phyloP scores from a whole-genome alignment of 2,113 vertebrate species.

The Dermatemys mawii region DNA sequence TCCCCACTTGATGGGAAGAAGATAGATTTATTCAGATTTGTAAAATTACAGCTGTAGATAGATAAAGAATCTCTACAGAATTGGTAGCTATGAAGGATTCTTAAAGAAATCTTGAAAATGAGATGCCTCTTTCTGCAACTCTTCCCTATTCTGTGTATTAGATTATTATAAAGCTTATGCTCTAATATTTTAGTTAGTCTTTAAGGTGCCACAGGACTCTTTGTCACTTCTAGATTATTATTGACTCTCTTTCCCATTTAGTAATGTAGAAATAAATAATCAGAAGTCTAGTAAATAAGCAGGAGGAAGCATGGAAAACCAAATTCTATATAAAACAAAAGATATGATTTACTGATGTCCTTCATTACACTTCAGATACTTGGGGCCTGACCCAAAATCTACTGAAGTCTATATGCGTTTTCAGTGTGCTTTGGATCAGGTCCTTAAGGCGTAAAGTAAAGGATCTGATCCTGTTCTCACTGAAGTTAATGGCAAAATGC shows the following conservation, averaged over 20 bases:
- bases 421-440: background rate
- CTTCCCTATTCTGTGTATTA: background rate
- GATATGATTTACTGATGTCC: background rate
- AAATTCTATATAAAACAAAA: background rate
- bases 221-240: background rate
- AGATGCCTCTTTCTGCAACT: background rate
- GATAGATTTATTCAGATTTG: background rate
- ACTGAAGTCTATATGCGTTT: background rate
- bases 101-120: background rate
- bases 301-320: background rate
- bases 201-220: too few species aligned
- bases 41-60: background rate
- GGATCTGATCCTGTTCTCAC: background rate
- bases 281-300: slow-evolving; percentile 9
- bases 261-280: background rate
- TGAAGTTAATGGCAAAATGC: background rate
- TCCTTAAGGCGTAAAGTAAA: background rate
- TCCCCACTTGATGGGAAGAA: background rate
- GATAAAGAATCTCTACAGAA: background rate
- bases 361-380: background rate
- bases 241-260: background rate
- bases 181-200: too few species aligned
- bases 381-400: background rate
- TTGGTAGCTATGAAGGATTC: background rate
- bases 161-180: too few species aligned